Evolutionary conservation across 2,888 invertebrate species (phyloP), one percentile per base, ranked within the genome.

Genomic region (Villa cingulata): DNA sequence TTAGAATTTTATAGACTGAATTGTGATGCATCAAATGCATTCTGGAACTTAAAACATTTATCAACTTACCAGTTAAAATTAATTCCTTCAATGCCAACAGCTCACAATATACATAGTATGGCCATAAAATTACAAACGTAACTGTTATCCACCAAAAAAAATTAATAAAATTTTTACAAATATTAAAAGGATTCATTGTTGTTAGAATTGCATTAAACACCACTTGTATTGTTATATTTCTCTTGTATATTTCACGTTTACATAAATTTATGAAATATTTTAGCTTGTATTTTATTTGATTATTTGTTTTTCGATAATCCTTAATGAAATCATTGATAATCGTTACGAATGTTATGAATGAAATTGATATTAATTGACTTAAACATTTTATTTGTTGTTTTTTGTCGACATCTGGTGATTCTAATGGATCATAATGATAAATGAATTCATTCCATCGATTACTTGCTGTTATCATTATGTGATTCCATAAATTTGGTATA

Each of bases 371-470:
- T 23, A 80, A 53, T 48, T 68, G 63, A 19, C 59, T 62, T 12
- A 66, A 44, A 51, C 62, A 63, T 4, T 58, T 58, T 40, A 62
- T 62, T 49, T 53, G 59, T 17, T 58, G 54, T 19, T 51, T 57
- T n/a, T 52, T 56, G 48, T 51, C 51, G 7, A 62, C 64, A 43
- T 68, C 68, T 1, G 84, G 81, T 48, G 81, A 77, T 61, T 86
- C 85, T 6, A 81, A 68, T 0, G 86, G 86, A 62, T 87, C 87
- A 54, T 84, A 83, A 57, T 81, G 79, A 20, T 80, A 81, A 7
- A 85, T 76, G 55, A 86, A 85, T 58, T 85, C 84, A 59, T 86
- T 86, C 86, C 86, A 87, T 18, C 76, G 72, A 56, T 85, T 85
- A 17, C 81, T 77, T 32, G 83, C 65, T 50, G 78, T 78, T 56